Evolutionary conservation across 2,888 invertebrate genomes (phyloP).

Genomic region (Anthoptus insignis): DNA sequence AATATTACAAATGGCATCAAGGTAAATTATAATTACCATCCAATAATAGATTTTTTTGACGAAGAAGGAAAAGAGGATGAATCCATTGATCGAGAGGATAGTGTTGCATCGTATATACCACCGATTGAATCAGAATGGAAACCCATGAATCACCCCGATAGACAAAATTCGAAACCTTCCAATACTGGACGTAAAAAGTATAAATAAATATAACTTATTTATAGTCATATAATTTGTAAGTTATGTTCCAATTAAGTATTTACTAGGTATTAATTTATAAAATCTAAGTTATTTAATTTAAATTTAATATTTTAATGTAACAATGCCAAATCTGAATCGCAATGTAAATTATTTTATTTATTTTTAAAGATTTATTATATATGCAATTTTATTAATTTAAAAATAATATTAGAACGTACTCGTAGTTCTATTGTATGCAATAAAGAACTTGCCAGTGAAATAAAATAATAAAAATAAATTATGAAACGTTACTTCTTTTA

Average conservation of each 20-base stretch:
- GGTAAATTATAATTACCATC: conserved; percentile 94
- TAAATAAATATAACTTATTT: conserved; percentile 49
- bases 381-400: conserved; percentile 38
- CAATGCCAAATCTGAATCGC: conserved; percentile 75
- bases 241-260: neutral
- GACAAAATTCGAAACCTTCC: conserved; percentile 59
- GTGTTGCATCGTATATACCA: conserved; percentile 60
- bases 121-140: conserved; percentile 80
- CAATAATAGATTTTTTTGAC: conserved; percentile 93
- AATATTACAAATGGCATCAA: conserved; percentile 75
- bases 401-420: conserved; percentile 21
- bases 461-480: conserved; percentile 19
- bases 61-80: conserved; percentile 69
- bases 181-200: conserved; percentile 58
- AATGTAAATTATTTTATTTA: conserved; percentile 63
- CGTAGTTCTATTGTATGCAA: conserved; percentile 20
- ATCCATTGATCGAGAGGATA: conserved; percentile 78
- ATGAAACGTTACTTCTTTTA: conserved; percentile 15
- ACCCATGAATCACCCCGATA: conserved; percentile 73
- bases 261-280: conserved; percentile 7
- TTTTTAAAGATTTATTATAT: conserved; percentile 41
- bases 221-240: neutral
- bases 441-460: conserved; percentile 40
- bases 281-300: conserved; percentile 32
- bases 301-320: conserved; percentile 49